phyloP scores from a whole-genome alignment of 2,888 invertebrate species.

The Rhamphomyia laevipes region DNA sequence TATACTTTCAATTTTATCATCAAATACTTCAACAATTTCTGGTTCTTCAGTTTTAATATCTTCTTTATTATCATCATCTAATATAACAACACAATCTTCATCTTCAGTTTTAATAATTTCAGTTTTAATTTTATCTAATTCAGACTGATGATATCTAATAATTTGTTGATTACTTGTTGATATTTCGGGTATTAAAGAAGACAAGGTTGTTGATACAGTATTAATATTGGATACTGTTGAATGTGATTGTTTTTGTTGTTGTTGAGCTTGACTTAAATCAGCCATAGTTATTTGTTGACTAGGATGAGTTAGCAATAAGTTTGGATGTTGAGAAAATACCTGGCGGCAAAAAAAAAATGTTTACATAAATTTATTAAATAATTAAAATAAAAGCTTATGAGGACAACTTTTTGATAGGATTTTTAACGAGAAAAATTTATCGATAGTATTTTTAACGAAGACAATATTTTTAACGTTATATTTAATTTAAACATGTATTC shows the following conservation, averaged over 20 bases:
- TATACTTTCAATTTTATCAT: slow-evolving; percentile 8
- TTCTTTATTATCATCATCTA: slow-evolving; percentile 17
- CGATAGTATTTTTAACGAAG: too few species aligned
- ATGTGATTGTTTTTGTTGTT: neutral
- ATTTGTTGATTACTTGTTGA: neutral
- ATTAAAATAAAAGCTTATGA: too few species aligned
- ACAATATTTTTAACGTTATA: too few species aligned
- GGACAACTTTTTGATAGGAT: too few species aligned
- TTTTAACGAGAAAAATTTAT: too few species aligned
- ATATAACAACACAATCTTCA: slow-evolving; percentile 18
- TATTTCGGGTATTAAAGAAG: neutral
- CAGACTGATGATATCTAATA: slow-evolving; percentile 7
- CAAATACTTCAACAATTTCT: slow-evolving; percentile 16
- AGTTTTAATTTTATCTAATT: slow-evolving; percentile 26
- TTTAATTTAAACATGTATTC: too few species aligned
- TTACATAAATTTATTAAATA: too few species aligned
- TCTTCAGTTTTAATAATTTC: slow-evolving; percentile 36
- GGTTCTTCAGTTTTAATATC: slow-evolving; percentile 30
- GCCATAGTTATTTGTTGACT: neutral
- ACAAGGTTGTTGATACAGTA: neutral
- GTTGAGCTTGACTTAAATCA: too few species aligned
- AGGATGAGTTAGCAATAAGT: neutral
- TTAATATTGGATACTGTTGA: neutral
- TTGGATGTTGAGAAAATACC: neutral
- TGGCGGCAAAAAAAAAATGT: neutral